Conservation (phyloP, 1,140 invertebrate genomes). For the Ruditapes philippinarum region DNA sequence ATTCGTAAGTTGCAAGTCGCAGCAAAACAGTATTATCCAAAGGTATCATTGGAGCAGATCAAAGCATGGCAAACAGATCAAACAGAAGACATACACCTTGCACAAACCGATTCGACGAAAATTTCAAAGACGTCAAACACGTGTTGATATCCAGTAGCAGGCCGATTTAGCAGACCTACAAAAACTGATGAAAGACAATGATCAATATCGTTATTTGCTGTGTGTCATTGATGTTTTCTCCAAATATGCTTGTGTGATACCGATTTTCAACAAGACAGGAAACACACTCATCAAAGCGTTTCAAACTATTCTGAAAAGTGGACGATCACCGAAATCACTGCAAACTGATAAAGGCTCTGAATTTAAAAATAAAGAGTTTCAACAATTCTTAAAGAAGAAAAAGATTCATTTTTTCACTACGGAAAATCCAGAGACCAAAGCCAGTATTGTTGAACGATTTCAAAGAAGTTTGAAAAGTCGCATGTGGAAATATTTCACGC, state of each 20-base stretch:
- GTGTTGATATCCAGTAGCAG: conserved; percentile 20
- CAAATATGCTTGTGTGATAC: too few species aligned
- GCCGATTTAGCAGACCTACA: conserved; percentile 20
- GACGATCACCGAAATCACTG: neutral
- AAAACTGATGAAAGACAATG: neutral
- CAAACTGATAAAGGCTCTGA: conserved; percentile 20
- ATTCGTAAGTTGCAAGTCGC: too few species aligned
- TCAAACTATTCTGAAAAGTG: neutral
- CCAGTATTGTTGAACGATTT: conserved; percentile 53
- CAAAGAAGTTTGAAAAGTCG: conserved; percentile 27
- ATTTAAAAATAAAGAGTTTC: conserved; percentile 18
- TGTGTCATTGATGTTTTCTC: neutral
- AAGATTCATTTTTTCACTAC: neutral
- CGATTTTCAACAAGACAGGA: neutral
- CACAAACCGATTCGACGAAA: conserved; percentile 10
- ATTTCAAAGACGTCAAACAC: neutral
- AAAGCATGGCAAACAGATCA: too few species aligned
- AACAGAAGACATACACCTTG: too few species aligned
- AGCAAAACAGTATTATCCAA: too few species aligned
- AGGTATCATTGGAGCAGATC: too few species aligned
- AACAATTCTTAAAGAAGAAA: neutral
- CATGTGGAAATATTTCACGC: conserved; percentile 62
- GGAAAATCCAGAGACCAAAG: conserved; percentile 44
- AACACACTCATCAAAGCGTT: neutral
- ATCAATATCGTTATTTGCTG: conserved; percentile 9